Evolutionary conservation across 2,888 invertebrate species (phyloP).

Genomic region (Zygaena filipendulae): DNA sequence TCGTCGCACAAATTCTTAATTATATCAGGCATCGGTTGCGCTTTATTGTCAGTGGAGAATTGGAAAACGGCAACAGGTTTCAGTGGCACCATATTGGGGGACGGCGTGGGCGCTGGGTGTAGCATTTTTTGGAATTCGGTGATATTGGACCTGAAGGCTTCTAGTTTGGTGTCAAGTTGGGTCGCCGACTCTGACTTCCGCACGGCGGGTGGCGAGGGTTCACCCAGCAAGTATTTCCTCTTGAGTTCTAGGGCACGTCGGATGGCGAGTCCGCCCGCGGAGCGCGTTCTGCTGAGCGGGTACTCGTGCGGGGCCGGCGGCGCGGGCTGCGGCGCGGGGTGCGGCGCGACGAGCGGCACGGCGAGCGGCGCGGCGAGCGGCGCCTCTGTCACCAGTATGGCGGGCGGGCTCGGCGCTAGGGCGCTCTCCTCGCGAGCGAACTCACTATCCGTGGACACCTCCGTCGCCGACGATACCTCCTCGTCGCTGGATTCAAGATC

Average conservation of each 20-base stretch:
- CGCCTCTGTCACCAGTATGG: conserved; percentile 80
- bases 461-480: conserved; percentile 87
- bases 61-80: conserved; percentile 36
- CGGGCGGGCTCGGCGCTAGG: conserved; percentile 79
- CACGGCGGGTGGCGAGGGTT: conserved; percentile 75
- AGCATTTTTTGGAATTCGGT: conserved; percentile 89
- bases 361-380: conserved; percentile 81
- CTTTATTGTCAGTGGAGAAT: conserved; percentile 38
- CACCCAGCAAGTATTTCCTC: conserved; percentile 84
- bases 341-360: conserved; percentile 82
- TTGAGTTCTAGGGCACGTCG: conserved; percentile 89
- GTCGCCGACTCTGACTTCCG: conserved; percentile 87
- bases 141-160: conserved; percentile 86
- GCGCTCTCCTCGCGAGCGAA: conserved; percentile 84
- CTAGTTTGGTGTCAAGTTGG: conserved; percentile 84
- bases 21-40: conserved; percentile 72
- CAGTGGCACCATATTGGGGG: conserved; percentile 19
- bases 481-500: conserved; percentile 76
- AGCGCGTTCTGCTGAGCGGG: conserved; percentile 82
- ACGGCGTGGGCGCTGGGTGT: conserved; percentile 75
- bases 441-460: conserved; percentile 93
- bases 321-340: conserved; percentile 79
- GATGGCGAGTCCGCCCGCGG: conserved; percentile 88
- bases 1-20: conserved; percentile 51
- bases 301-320: conserved; percentile 72